phyloP scores from a whole-genome alignment of 1,140 invertebrate genomes.

The Lepidurus arcticus region DNA sequence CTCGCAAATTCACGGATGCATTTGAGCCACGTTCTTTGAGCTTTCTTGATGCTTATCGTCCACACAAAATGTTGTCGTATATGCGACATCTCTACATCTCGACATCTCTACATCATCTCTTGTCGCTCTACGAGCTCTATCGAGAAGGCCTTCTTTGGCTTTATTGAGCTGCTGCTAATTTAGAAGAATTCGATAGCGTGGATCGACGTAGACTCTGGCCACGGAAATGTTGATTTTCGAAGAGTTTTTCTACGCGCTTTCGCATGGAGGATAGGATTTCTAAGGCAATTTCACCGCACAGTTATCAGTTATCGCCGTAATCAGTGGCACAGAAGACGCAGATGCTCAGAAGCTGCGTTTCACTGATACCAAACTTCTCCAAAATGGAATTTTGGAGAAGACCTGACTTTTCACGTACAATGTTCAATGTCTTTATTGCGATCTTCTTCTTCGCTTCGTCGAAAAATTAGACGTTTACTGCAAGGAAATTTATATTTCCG shows the following conservation, averaged over 20 bases:
- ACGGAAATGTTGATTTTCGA: conserved; percentile 6
- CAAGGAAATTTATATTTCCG: background rate
- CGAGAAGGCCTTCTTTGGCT: background rate
- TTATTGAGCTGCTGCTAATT: background rate
- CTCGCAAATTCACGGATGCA: no score
- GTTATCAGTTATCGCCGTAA: no score
- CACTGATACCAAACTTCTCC: no score
- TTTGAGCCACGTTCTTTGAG: no score
- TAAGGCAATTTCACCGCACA: background rate
- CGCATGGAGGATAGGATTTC: background rate
- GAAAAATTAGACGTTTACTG: background rate
- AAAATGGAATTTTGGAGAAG: no score
- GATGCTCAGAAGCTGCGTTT: no score
- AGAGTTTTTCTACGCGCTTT: background rate
- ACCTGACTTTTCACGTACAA: background rate
- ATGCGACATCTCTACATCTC: no score
- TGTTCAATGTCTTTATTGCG: background rate
- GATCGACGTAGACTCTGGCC: background rate
- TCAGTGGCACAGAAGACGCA: background rate
- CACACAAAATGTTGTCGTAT: no score
- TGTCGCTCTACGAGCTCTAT: background rate
- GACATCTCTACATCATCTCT: no score
- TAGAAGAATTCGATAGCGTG: background rate
- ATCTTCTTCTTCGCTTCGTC: background rate
- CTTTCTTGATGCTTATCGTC: no score